Conservation (phyloP, 2,888 invertebrate species). For the Ennomos quercinarius region DNA sequence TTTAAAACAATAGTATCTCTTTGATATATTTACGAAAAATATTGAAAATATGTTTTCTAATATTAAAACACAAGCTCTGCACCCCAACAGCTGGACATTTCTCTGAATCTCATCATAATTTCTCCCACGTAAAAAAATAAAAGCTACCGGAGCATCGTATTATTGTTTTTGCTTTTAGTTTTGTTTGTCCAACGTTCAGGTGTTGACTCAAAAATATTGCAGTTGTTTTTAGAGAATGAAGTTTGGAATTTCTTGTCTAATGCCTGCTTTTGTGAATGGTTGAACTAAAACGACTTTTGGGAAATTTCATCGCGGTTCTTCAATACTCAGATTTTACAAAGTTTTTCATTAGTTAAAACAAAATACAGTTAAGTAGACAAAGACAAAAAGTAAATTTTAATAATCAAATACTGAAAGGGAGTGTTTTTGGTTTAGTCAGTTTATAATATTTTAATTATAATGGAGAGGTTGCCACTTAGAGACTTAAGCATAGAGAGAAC, state of each 20-base stretch:
- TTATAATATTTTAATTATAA: too few species aligned
- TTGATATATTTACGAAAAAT: neutral
- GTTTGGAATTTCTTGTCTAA: conserved; percentile 43
- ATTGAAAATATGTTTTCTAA: conserved; percentile 4
- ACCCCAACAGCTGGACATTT: conserved; percentile 37
- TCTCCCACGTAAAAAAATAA: conserved; percentile 52
- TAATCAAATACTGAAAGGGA: too few species aligned
- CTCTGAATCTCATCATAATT: conserved; percentile 55
- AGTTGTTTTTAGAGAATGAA: conserved; percentile 55
- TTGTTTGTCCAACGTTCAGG: conserved; percentile 55
- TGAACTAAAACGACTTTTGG: conserved; percentile 18
- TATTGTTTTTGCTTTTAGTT: conserved; percentile 52
- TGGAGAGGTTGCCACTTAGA: too few species aligned
- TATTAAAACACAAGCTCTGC: conserved; percentile 4
- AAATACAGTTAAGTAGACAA: too few species aligned
- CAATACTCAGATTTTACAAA: too few species aligned
- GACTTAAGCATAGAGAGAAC: too few species aligned
- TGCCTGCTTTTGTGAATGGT: conserved; percentile 19
- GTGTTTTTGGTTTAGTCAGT: too few species aligned
- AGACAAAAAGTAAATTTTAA: too few species aligned
- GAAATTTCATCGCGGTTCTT: neutral
- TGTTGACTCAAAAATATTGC: conserved; percentile 66
- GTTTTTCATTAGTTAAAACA: too few species aligned
- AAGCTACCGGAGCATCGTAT: conserved; percentile 42
- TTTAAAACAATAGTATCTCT: too few species aligned